A percentile compares a stretch with the other conserved stretches of the same genome.
Conservation (phyloP, 2,888 invertebrate species). For the Xanthorhoe spadicearia region DNA sequence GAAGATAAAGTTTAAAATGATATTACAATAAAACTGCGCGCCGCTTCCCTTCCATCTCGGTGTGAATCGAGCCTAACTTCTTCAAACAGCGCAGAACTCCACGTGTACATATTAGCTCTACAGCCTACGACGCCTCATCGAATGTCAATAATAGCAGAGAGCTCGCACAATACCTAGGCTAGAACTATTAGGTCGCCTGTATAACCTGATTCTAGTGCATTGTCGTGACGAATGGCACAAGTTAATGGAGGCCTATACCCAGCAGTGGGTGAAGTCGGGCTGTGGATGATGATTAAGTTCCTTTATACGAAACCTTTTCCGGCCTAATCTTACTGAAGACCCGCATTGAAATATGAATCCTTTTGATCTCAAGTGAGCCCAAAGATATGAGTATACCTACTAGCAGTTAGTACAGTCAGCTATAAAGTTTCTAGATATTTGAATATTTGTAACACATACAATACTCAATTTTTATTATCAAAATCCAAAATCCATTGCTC, state of each 20-base stretch:
- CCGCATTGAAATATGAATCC: conserved; percentile 34
- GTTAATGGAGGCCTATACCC: no score
- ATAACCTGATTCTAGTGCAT: neutral
- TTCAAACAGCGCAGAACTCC: conserved; percentile 30
- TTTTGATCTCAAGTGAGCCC: conserved; percentile 17
- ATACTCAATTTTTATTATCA: no score
- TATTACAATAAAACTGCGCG: no score
- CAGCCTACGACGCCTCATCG: conserved; percentile 49
- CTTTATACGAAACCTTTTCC: conserved; percentile 30
- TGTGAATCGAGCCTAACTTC: no score
- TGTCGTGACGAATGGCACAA: no score
- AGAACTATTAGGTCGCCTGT: neutral
- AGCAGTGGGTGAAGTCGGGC: no score
- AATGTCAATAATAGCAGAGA: conserved; percentile 46
- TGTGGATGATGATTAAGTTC: no score
- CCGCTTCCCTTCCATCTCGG: no score
- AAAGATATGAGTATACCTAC: conserved; percentile 6
- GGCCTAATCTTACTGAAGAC: conserved; percentile 28
- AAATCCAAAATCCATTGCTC: no score
- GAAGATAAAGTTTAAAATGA: no score
- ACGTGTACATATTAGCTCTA: conserved; percentile 42
- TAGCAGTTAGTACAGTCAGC: neutral
- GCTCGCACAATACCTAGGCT: neutral
- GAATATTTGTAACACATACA: neutral
- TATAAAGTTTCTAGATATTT: neutral